Evolutionary conservation across 1,140 invertebrate genomes (phyloP).

Genomic region (Vanessa tameamea): DNA sequence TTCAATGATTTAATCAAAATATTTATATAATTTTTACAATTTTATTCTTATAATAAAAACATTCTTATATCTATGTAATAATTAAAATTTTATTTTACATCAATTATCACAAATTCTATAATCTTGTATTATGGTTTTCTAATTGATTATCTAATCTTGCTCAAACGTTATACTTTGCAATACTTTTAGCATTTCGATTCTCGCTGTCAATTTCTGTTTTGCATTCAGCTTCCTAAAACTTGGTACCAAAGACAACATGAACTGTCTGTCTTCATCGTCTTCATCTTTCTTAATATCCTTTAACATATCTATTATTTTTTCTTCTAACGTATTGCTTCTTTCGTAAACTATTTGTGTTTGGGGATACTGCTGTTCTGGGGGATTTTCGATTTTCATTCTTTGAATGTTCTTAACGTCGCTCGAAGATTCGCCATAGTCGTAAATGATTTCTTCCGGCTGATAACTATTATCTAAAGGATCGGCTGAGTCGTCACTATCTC

Average conservation of each 20-base stretch:
- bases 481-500: not conserved
- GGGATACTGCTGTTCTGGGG: not conserved
- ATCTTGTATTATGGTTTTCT: too few species aligned
- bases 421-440: not conserved
- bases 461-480: slow-evolving; percentile 5
- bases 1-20: not conserved
- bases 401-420: not conserved
- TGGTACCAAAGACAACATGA: slow-evolving; percentile 21
- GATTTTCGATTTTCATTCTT: not conserved
- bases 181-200: slow-evolving; percentile 49
- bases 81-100: too few species aligned
- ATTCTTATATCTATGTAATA: not conserved
- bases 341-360: slow-evolving; percentile 5
- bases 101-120: too few species aligned
- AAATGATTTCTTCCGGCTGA: not conserved
- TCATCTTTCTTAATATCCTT: slow-evolving; percentile 26
- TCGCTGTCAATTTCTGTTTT: slow-evolving; percentile 47
- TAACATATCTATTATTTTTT: slow-evolving; percentile 13
- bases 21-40: not conserved
- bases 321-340: slow-evolving; percentile 10
- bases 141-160: not conserved
- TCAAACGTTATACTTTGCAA: slow-evolving; percentile 32
- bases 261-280: slow-evolving; percentile 16
- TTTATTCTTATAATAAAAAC: not conserved
- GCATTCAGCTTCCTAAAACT: slow-evolving; percentile 11